These are phyloP conservation scores for Calyptommatus sinebrachiatus DNA, from an alignment of 2,113 vertebrate genomes.

Conservation along the genomic window DNA sequence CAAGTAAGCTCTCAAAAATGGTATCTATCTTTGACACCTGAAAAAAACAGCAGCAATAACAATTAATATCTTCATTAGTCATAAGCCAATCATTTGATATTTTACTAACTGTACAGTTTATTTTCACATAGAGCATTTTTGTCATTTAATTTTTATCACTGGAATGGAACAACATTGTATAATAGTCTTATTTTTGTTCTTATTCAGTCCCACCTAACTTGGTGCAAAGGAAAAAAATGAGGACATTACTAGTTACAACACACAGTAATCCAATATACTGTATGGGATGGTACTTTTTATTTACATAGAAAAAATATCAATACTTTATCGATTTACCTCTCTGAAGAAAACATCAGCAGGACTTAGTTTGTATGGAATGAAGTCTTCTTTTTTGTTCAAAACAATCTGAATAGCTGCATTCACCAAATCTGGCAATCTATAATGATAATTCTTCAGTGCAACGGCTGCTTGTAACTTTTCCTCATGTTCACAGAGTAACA, in stretches of 20 bases:
- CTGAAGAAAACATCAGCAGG: constrained; percentile 93
- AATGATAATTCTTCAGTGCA: constrained; percentile 91
- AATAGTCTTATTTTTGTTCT: neutral
- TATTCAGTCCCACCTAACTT: neutral
- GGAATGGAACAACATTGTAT: neutral
- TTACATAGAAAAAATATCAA: neutral
- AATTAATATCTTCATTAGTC: neutral
- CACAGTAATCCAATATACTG: neutral
- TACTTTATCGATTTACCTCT: constrained; percentile 75
- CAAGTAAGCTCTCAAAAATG: constrained; percentile 88
- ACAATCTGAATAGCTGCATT: constrained; percentile 79
- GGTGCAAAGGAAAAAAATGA: neutral
- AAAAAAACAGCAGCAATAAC: neutral
- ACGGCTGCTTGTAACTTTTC: constrained; percentile 90
- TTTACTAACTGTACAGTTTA: neutral
- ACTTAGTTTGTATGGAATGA: constrained; percentile 82
- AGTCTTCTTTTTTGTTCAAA: constrained; percentile 73
- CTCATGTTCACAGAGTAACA: constrained; percentile 90
- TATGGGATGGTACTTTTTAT: neutral
- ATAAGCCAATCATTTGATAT: neutral
- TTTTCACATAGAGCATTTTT: neutral
- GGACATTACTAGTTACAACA: too few species aligned
- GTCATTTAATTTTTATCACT: neutral
- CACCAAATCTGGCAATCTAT: constrained; percentile 81
- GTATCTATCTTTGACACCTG: constrained; percentile 93